Percentiles rank a stretch among this genome's conserved stretches.
These are phyloP conservation scores for Drosophila parthenogenetica DNA, from an alignment of 2,888 invertebrate genomes.

Conservation along the genomic window DNA sequence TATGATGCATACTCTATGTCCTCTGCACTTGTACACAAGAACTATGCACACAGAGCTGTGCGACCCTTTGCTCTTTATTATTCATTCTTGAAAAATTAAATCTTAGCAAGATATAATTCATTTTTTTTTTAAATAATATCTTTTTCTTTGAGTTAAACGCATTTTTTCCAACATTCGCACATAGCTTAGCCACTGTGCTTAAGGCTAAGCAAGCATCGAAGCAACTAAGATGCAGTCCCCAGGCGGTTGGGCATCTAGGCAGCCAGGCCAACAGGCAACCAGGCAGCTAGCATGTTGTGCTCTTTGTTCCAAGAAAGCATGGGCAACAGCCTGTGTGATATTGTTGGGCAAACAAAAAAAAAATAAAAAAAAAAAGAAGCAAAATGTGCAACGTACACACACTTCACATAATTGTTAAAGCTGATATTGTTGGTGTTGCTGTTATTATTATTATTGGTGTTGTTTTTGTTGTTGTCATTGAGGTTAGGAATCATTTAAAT, in stretches of 20 bases:
- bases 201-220: conserved; percentile 10
- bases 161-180: not conserved
- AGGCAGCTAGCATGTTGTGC: conserved; percentile 27
- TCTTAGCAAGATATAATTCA: too few relatives aligned
- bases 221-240: conserved; percentile 26
- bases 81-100: too few relatives aligned
- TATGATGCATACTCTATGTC: too few relatives aligned
- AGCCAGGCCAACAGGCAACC: conserved; percentile 9
- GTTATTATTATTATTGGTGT: conserved; percentile 17
- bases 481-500: conserved; percentile 58
- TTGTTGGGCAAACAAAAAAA: conserved; percentile 26
- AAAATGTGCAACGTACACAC: conserved; percentile 53
- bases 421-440: conserved; percentile 26
- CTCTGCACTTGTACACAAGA: too few relatives aligned
- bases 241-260: conserved; percentile 4
- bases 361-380: not conserved
- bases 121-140: too few relatives aligned
- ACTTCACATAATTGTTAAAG: conserved; percentile 59
- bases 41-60: too few relatives aligned
- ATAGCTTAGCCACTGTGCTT: not conserved
- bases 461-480: conserved; percentile 25
- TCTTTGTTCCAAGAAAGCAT: conserved; percentile 63
- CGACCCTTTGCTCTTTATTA: too few relatives aligned
- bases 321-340: conserved; percentile 27
- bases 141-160: not conserved